Evolutionary conservation across 2,888 invertebrate genomes (phyloP).

Genomic region (Agrotis puta): DNA sequence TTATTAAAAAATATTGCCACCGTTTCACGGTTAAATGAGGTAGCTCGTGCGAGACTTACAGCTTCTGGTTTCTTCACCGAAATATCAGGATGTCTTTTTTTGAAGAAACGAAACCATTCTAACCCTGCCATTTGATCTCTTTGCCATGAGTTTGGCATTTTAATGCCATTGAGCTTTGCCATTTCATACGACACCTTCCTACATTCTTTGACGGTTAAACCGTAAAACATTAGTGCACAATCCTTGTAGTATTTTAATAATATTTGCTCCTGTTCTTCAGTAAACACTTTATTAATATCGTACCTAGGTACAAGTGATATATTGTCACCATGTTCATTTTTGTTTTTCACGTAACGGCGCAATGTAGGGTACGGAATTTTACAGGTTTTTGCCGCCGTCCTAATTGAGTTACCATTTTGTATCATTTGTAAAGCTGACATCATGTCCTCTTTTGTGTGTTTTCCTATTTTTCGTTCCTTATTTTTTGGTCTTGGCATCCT

Average conservation of each 20-base stretch:
- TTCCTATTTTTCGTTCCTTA: slow-evolving; percentile 1
- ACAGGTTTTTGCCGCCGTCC: background rate
- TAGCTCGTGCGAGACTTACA: slow-evolving; percentile 3
- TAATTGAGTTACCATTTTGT: slow-evolving; percentile 1
- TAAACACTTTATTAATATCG: slow-evolving; percentile 1
- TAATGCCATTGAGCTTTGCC: background rate
- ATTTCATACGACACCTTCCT: slow-evolving; percentile 1
- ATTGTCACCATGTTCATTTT: background rate
- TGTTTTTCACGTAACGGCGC: slow-evolving; percentile 4
- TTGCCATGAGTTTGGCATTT: slow-evolving; percentile 4
- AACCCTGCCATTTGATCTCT: no score
- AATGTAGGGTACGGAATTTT: background rate
- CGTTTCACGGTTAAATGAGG: slow-evolving; percentile 1
- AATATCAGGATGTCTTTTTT: no score
- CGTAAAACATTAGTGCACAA: slow-evolving; percentile 6
- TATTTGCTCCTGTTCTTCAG: background rate
- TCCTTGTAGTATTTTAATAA: slow-evolving; percentile 4
- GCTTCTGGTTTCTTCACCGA: background rate
- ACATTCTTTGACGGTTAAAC: slow-evolving; percentile 6
- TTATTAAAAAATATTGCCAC: slow-evolving; percentile 1
- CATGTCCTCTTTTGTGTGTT: slow-evolving; percentile 1
- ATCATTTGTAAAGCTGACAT: background rate
- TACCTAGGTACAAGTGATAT: slow-evolving; percentile 5
- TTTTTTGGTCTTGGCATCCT: slow-evolving; percentile 2
- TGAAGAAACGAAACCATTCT: no score